Conservation (phyloP, 2,113 vertebrate genomes). For the Phrynosoma platyrhinos region DNA sequence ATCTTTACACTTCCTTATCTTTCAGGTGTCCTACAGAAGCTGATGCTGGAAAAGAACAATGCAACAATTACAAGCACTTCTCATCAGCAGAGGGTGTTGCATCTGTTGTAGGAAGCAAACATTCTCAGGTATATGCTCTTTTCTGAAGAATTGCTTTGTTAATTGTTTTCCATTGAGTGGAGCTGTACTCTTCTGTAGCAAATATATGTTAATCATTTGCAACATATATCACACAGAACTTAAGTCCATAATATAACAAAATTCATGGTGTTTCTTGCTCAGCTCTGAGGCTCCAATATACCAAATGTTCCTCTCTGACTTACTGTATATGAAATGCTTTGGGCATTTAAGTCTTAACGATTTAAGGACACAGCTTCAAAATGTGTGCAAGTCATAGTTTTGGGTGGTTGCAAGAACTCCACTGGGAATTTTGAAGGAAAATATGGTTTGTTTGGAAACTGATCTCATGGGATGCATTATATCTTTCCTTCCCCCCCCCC, state of each 20-base stretch:
- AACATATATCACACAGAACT: not conserved
- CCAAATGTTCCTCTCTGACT: not conserved
- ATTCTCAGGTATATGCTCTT: slow-evolving; percentile 71
- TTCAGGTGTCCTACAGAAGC: slow-evolving; percentile 78
- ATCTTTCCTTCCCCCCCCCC: not conserved
- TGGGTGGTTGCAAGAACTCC: not conserved
- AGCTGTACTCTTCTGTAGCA: not conserved
- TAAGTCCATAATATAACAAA: not conserved
- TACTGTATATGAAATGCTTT: not conserved
- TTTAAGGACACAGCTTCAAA: not conserved
- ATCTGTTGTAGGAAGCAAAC: slow-evolving; percentile 75
- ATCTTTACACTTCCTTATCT: not conserved
- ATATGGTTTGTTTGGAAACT: not conserved
- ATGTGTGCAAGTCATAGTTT: not conserved
- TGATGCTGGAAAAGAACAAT: slow-evolving; percentile 78
- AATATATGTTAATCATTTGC: not conserved
- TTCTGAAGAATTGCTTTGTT: not conserved
- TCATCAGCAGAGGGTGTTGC: slow-evolving; percentile 75
- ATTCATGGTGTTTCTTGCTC: not conserved
- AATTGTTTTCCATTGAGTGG: not conserved
- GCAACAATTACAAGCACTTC: slow-evolving; percentile 74
- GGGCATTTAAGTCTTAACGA: not conserved
- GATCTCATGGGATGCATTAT: not conserved
- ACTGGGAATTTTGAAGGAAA: not conserved
- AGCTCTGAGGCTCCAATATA: not conserved